Conservation (phyloP, 2,797 vertebrate genomes). For the Anabas testudineus region DNA sequence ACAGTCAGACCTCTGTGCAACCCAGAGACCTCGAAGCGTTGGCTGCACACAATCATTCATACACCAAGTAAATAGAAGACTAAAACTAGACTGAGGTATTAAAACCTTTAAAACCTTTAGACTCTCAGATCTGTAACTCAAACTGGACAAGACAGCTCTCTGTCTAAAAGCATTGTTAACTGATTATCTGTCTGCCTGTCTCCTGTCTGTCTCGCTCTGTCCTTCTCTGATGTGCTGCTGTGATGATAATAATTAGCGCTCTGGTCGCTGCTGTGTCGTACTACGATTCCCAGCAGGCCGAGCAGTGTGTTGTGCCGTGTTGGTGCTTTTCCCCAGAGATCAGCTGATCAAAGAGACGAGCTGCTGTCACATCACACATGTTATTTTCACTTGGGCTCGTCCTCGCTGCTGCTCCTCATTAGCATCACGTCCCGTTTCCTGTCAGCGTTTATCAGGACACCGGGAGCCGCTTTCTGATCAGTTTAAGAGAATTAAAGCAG, state of each 20-base stretch:
- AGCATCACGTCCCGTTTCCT: constrained; percentile 54
- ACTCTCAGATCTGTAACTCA: neutral
- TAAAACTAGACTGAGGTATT: no score
- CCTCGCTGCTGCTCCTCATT: constrained; percentile 56
- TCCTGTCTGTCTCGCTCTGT: neutral
- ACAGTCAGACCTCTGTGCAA: no score
- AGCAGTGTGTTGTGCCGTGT: constrained; percentile 45
- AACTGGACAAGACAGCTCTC: neutral
- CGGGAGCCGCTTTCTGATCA: constrained; percentile 34
- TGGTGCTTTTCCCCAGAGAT: constrained; percentile 35
- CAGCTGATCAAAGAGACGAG: constrained; percentile 51
- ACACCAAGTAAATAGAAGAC: no score
- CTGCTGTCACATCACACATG: constrained; percentile 47
- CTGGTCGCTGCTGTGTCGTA: constrained; percentile 43
- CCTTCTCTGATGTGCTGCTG: constrained; percentile 40
- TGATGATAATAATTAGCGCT: constrained; percentile 64
- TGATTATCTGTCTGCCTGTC: neutral
- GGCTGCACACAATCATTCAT: no score
- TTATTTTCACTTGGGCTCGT: constrained; percentile 38
- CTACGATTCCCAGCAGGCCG: constrained; percentile 65
- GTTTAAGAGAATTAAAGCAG: constrained; percentile 22
- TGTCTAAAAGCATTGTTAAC: no score
- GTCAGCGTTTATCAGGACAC: constrained; percentile 45
- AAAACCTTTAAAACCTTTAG: no score
- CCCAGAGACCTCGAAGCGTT: no score